These are phyloP conservation scores for Medauroidea extradentata DNA, from an alignment of 1,140 invertebrate genomes.

Conservation along the genomic window DNA sequence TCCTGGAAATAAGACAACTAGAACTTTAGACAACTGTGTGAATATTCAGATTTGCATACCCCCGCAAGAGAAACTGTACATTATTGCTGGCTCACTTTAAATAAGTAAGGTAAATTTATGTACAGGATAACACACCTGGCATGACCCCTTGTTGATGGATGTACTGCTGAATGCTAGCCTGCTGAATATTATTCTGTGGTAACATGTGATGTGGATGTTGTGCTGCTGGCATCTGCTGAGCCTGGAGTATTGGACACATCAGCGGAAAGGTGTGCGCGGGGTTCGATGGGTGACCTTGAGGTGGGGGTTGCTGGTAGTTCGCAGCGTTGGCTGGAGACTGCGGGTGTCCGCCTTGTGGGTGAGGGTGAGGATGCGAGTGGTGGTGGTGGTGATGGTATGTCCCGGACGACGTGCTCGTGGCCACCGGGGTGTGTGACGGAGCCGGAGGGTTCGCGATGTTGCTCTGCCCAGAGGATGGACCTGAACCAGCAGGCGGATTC, in stretches of 20 bases:
- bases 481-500: constrained; percentile 40
- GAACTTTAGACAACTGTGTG: no score
- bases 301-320: constrained; percentile 7
- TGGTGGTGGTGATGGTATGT: constrained; percentile 38
- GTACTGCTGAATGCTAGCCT: constrained; percentile 12
- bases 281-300: constrained; percentile 5
- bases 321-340: background rate
- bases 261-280: constrained; percentile 13
- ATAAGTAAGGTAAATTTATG: no score
- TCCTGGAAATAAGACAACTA: no score
- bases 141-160: constrained; percentile 11
- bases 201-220: constrained; percentile 11
- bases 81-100: no score
- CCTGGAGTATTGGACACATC: constrained; percentile 13
- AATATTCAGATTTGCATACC: no score
- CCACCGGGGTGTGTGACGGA: constrained; percentile 36
- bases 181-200: background rate
- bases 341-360: constrained; percentile 11
- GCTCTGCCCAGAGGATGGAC: constrained; percentile 9
- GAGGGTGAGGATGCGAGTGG: constrained; percentile 46
- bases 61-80: no score
- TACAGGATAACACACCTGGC: no score
- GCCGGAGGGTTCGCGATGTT: constrained; percentile 50
- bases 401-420: constrained; percentile 36
- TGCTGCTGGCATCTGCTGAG: constrained; percentile 7